These are phyloP conservation scores for Protodeltote pygarga DNA, from an alignment of 2,888 invertebrate species.

Conservation along the genomic window DNA sequence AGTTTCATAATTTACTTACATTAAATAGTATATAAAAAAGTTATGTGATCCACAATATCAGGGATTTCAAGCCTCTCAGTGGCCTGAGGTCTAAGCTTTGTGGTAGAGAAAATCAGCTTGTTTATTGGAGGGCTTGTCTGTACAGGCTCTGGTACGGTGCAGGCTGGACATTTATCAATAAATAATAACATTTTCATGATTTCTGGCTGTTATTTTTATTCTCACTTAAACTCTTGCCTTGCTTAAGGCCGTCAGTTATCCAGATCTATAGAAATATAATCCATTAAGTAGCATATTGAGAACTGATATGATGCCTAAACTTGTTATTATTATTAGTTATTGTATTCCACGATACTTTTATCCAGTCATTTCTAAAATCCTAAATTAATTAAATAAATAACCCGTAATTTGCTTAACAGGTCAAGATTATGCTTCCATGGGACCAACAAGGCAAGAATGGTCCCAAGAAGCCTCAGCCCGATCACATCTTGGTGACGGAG, in stretches of 20 bases:
- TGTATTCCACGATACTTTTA: too few relatives aligned
- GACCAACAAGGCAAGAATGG: conserved; percentile 99
- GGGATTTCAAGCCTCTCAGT: conserved; percentile 70
- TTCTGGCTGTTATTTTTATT: too few relatives aligned
- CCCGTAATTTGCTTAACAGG: conserved; percentile 85
- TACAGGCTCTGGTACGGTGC: conserved; percentile 80
- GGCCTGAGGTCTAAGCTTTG: conserved; percentile 77
- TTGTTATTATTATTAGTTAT: too few relatives aligned
- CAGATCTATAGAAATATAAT: too few relatives aligned
- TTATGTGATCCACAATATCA: conserved; percentile 72
- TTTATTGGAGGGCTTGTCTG: conserved; percentile 78
- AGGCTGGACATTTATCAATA: conserved; percentile 63
- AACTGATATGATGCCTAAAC: too few relatives aligned
- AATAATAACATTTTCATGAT: too few relatives aligned
- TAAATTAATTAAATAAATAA: neutral
- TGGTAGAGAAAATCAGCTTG: conserved; percentile 75
- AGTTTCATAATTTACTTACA: too few relatives aligned
- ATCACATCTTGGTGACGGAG: conserved; percentile 98
- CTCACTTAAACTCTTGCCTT: too few relatives aligned
- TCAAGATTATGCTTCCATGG: conserved; percentile 99
- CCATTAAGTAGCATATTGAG: too few relatives aligned
- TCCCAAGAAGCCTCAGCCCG: conserved; percentile 98
- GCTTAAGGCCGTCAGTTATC: too few relatives aligned
- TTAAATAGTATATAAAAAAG: too few relatives aligned
- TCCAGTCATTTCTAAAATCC: neutral